Evolutionary conservation across 2,888 invertebrate species (phyloP), one percentile per base, ranked within the genome.

Genomic region (Leptogaster cylindrica): DNA sequence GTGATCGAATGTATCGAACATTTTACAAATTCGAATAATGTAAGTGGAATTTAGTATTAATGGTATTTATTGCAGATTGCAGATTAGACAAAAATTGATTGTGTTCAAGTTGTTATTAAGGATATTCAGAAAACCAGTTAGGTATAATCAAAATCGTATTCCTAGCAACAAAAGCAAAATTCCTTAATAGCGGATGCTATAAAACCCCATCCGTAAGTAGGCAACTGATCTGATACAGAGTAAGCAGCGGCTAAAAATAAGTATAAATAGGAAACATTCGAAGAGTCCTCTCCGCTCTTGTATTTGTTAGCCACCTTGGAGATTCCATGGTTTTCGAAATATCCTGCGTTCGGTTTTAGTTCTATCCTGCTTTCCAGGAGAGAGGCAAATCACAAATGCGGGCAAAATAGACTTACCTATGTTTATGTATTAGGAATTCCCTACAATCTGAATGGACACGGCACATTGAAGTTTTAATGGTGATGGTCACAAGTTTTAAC

Each of bases 181-280:
- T 36, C 36, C 23, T 20, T 39, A 36, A n/a, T 20, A 33, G 55
- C 18, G 23, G 23, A 14, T 55, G 55, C 39, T 20, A 55, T 36
- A 55, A 55, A 55, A 55, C 39, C 55, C 39, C 36, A 39, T 39
- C 55, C 36, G 16, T 55, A 55, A 36, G 5, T 36, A 16, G n/a
- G 36, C n/a, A 16, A 55, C 39, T 55, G 39, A 36, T 55, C 12
- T 39, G 55, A 39, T 39, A n/a, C 55, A 52, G 39, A n/a, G n/a
- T n/a, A n/a, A n/a, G n/a, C n/a, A 36, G 1, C 36, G 20, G n/a
- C 36, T 18, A 23, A 36, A 52, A 39, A 25, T 39, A 12, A 39
- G 55, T 39, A 55, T 55, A 39, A 36, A 55, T 33, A 16, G 20
- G n/a, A 31, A 14, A 14, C 36, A 14, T 5, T 31, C 14, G 28